These are phyloP conservation scores for Coecobrya sp. DNA, from an alignment of 2,888 invertebrate species.

Conservation along the genomic window DNA sequence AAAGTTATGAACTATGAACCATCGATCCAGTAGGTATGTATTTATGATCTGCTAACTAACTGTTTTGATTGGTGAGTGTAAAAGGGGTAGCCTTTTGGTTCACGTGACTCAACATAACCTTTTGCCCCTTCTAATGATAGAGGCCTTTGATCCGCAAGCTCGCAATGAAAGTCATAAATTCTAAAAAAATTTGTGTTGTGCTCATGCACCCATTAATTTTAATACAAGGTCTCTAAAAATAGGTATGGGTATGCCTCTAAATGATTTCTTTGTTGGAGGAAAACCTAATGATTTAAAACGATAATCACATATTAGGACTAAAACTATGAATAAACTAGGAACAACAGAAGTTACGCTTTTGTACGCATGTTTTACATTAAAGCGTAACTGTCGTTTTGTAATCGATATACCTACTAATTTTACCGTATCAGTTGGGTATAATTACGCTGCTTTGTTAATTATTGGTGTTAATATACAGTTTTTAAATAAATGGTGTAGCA, in stretches of 20 bases:
- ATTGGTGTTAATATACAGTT: constrained; percentile 2
- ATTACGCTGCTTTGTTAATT: constrained; percentile 11
- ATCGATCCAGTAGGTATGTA: constrained; percentile 6
- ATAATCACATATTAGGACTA: background rate
- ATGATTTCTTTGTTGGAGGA: background rate
- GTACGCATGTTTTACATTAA: constrained; percentile 33
- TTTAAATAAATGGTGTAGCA: background rate
- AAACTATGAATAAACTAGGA: background rate
- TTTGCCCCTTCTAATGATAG: constrained; percentile 63
- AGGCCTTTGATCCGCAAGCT: constrained; percentile 59
- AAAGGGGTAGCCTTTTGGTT: constrained; percentile 66
- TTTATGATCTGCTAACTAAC: constrained; percentile 54
- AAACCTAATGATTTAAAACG: background rate
- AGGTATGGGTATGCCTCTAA: constrained; percentile 32
- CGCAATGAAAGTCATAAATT: background rate
- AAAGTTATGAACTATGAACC: constrained; percentile 19
- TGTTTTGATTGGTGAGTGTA: constrained; percentile 59
- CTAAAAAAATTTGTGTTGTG: constrained; percentile 2
- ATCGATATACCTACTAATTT: constrained; percentile 24
- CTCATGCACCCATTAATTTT: constrained; percentile 68
- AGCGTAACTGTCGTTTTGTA: background rate
- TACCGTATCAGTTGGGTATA: background rate
- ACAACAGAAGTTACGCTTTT: background rate
- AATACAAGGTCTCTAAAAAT: constrained; percentile 57
- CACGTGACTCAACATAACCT: constrained; percentile 76